Percentiles rank a stretch among this genome's conserved stretches.
phyloP scores from a whole-genome alignment of 2,888 invertebrate genomes.

The Lochmaea capreae region DNA sequence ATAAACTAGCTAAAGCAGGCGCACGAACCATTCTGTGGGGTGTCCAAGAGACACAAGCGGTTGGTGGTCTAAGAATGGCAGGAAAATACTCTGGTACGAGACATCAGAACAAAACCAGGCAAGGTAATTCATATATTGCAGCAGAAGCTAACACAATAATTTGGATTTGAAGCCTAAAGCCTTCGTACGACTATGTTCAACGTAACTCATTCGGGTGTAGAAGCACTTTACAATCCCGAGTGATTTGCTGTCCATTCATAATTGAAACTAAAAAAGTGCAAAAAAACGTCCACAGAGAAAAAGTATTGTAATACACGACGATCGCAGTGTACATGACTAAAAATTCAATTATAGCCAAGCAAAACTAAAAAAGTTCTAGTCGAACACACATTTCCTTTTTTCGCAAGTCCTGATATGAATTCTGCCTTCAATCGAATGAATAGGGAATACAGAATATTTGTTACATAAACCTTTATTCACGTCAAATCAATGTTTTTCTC shows the following conservation, averaged over 20 bases:
- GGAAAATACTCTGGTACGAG: too few relatives aligned
- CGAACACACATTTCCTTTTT: constrained; percentile 12
- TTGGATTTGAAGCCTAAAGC: neutral
- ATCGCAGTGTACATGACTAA: constrained; percentile 13
- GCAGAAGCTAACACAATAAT: neutral
- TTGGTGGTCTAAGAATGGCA: too few relatives aligned
- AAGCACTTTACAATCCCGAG: constrained; percentile 1
- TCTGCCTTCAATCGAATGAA: neutral
- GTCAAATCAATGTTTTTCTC: neutral
- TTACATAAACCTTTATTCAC: neutral
- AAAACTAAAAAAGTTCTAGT: constrained; percentile 12
- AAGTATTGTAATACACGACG: constrained; percentile 5
- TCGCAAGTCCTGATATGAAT: neutral
- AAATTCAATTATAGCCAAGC: constrained; percentile 11
- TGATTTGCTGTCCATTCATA: constrained; percentile 8
- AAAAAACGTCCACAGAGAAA: neutral
- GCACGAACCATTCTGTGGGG: too few relatives aligned
- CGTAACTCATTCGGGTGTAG: constrained; percentile 3
- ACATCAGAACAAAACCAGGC: too few relatives aligned
- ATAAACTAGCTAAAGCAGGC: too few relatives aligned
- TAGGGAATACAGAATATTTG: constrained; percentile 1
- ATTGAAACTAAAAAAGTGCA: neutral
- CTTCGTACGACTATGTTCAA: constrained; percentile 3
- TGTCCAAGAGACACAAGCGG: too few relatives aligned
- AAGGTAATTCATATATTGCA: neutral